Conservation (phyloP, 2,888 invertebrate species). For the Petrophora chlorosata region DNA sequence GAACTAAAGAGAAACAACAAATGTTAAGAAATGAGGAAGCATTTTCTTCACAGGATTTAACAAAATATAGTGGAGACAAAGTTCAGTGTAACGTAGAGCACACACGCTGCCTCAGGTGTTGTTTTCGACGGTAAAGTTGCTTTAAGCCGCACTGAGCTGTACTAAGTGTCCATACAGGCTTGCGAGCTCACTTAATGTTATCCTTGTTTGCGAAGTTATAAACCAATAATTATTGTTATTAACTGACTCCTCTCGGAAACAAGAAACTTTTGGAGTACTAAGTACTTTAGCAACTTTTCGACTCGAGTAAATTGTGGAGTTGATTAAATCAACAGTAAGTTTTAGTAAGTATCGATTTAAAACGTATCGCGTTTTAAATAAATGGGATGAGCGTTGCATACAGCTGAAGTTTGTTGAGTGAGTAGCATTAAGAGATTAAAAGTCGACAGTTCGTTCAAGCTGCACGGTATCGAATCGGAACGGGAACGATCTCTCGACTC, state of each 20-base stretch:
- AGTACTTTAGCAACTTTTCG: conserved; percentile 16
- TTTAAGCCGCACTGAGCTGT: conserved; percentile 71
- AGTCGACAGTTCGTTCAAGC: conserved; percentile 76
- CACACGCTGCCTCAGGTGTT: conserved; percentile 67
- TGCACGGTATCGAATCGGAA: conserved; percentile 69
- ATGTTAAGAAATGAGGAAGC: background rate
- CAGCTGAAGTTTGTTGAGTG: conserved; percentile 73
- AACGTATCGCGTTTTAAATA: conserved; percentile 47
- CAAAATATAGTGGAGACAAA: conserved; percentile 23
- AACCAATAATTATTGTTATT: conserved; percentile 50
- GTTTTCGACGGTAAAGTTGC: conserved; percentile 71
- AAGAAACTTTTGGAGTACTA: conserved; percentile 15
- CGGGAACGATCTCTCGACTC: conserved; percentile 72
- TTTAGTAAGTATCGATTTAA: conserved; percentile 9
- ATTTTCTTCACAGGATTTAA: conserved; percentile 23
- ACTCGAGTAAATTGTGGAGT: conserved; percentile 9
- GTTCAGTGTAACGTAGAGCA: conserved; percentile 51
- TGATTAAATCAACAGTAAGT: conserved; percentile 14
- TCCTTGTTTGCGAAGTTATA: conserved; percentile 54
- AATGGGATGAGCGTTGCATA: conserved; percentile 47
- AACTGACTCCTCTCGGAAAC: conserved; percentile 28
- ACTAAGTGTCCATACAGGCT: conserved; percentile 63
- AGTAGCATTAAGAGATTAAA: conserved; percentile 83
- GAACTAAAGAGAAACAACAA: conserved; percentile 1
- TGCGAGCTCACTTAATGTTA: conserved; percentile 64